Evolutionary conservation across 2,113 vertebrate species (phyloP), one percentile per base, ranked within the genome.

Genomic region (Podiceps cristatus): DNA sequence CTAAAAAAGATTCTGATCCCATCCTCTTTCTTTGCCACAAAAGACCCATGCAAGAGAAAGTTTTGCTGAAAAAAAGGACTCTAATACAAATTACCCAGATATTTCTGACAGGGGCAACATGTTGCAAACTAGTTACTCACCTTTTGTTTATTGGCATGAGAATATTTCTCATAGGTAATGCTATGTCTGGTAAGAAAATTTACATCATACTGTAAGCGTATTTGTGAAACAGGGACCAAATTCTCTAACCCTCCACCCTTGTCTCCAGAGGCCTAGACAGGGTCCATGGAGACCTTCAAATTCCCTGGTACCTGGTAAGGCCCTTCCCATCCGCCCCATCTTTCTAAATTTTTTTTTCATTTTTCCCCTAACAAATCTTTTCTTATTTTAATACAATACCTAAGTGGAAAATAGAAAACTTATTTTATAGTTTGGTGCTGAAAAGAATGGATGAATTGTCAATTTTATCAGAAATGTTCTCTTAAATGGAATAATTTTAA

Each of bases 301-400:
- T 33, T 72, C 28, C 10, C 11, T n/a, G 1, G 2, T 67, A 17
- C 7, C 19, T 27, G 14, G 9, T 45, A 22, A 49, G 44, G 5
- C 5, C 3, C 4, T 3, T 86, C 8, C 8, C 18, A 37, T 9
- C 5, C 3, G 18, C 20, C 10, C 50, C 14, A 2, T 10, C 4
- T 8, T 76, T 53, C 31, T 78, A 10, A 72, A 45, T 45, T 5
- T 31, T 47, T 40, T 83, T 86, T 64, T 3, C 10, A 29, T 31
- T 2, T 71, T 86, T 74, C n/a, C 5, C 28, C 28, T 27, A 27
- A 86, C 17, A 60, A 83, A 40, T 13, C 4, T 56, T 81, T 91
- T 93, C 77, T 92, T 83, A 35, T 56, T 96, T 96, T 95, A 88
- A 93, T 94, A 76, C 29, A 13, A 85, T 56, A n/a, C 53, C 35